Conservation (phyloP, 2,797 vertebrate genomes). For the Mastacembelus armatus region DNA sequence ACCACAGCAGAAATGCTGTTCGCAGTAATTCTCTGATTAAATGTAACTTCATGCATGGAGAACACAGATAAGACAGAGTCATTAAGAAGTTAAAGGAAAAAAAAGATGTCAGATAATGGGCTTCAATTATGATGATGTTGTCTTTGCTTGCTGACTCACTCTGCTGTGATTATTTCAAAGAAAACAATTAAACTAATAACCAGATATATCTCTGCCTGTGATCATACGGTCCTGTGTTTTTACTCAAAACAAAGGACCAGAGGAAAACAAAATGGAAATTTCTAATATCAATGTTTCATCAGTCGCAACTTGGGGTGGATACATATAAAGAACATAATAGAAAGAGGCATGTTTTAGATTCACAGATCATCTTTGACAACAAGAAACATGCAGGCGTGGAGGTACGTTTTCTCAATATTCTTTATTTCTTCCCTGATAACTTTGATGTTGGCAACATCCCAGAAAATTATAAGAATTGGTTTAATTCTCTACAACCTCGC, state of each 20-base stretch:
- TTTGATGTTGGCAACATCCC: constrained; percentile 36
- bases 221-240: not conserved
- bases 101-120: constrained; percentile 23
- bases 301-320: constrained; percentile 2
- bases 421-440: constrained; percentile 60
- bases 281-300: constrained; percentile 48
- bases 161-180: constrained; percentile 36
- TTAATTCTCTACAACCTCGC: constrained; percentile 38
- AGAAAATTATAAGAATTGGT: constrained; percentile 11
- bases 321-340: constrained; percentile 17
- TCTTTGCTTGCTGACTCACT: constrained; percentile 19
- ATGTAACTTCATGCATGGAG: constrained; percentile 12
- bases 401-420: constrained; percentile 10
- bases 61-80: constrained; percentile 35
- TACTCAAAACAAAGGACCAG: not conserved
- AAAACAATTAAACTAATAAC: constrained; percentile 17
- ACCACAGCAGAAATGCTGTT: not conserved
- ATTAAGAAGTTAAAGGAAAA: constrained; percentile 13
- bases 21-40: constrained; percentile 8
- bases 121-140: constrained; percentile 19
- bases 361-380: constrained; percentile 4
- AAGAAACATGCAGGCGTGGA: constrained; percentile 1
- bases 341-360: constrained; percentile 36
- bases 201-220: constrained; percentile 23
- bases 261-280: constrained; percentile 42